Conservation (phyloP, 2,888 invertebrate genomes). For the Ypsolopha scabrella region DNA sequence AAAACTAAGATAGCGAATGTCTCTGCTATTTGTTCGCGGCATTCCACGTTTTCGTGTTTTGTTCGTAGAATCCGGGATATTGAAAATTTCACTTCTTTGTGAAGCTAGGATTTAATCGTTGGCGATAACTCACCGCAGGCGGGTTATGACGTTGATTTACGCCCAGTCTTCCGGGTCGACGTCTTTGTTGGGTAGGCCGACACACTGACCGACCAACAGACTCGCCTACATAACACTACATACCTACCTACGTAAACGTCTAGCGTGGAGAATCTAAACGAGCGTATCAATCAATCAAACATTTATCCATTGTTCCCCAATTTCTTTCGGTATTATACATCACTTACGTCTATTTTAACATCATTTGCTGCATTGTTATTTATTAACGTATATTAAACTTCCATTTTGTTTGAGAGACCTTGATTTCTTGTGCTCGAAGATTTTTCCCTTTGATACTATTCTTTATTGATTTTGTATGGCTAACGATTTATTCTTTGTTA, state of each 20-base stretch:
- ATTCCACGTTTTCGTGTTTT: neutral
- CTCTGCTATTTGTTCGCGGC: neutral
- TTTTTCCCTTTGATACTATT: neutral
- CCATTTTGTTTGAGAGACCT: too few species aligned
- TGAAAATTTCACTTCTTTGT: conserved; percentile 4
- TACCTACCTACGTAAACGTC: neutral
- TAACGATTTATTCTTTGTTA: conserved; percentile 10
- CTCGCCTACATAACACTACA: conserved; percentile 1
- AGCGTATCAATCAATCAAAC: neutral
- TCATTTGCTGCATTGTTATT: too few species aligned
- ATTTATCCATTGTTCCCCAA: too few species aligned
- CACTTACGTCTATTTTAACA: too few species aligned
- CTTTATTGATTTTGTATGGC: neutral
- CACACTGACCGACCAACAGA: neutral
- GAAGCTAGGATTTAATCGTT: neutral
- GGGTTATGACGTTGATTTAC: conserved; percentile 3
- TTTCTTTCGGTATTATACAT: too few species aligned
- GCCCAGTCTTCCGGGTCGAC: conserved; percentile 1
- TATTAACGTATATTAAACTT: too few species aligned
- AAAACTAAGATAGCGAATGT: neutral
- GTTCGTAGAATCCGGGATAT: conserved; percentile 4
- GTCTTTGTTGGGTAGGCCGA: neutral
- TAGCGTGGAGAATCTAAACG: neutral
- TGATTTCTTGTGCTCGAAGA: too few species aligned
- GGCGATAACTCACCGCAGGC: conserved; percentile 2